Percentiles rank a stretch among this genome's conserved stretches.
Conservation (phyloP, 2,113 vertebrate species). For the Syrrhaptes paradoxus region DNA sequence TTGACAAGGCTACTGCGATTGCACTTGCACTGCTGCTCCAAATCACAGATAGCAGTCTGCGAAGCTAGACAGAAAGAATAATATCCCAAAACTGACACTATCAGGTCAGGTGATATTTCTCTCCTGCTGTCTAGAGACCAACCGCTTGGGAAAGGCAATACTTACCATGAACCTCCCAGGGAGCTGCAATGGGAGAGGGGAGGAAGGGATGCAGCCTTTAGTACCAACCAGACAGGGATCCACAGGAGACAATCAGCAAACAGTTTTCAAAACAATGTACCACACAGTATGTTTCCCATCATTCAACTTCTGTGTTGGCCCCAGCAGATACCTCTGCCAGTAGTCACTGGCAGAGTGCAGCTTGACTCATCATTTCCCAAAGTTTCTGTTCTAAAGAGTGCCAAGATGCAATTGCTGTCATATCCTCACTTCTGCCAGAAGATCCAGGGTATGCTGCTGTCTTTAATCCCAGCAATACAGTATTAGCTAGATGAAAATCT, state of each 20-base stretch:
- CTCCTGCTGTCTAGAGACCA: background rate
- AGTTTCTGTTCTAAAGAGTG: background rate
- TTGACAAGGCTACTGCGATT: background rate
- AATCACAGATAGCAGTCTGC: background rate
- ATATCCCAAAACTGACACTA: background rate
- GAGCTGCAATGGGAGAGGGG: background rate
- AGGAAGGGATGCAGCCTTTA: background rate
- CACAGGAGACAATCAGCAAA: background rate
- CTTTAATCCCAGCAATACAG: background rate
- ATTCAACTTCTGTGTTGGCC: background rate
- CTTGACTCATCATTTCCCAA: background rate
- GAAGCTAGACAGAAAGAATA: background rate
- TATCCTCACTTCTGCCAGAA: background rate
- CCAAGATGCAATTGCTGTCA: background rate
- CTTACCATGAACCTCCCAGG: background rate
- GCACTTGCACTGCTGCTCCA: background rate
- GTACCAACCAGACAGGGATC: background rate
- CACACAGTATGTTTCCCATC: background rate
- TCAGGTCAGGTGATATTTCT: background rate
- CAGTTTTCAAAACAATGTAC: background rate
- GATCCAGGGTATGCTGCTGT: background rate
- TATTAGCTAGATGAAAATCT: background rate
- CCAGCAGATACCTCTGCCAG: background rate
- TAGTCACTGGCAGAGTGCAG: background rate
- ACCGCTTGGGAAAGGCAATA: background rate